A percentile compares a stretch with the other conserved stretches of the same genome.
These are phyloP conservation scores for Ophion ventricosus DNA, from an alignment of 2,888 invertebrate genomes.

Conservation along the genomic window DNA sequence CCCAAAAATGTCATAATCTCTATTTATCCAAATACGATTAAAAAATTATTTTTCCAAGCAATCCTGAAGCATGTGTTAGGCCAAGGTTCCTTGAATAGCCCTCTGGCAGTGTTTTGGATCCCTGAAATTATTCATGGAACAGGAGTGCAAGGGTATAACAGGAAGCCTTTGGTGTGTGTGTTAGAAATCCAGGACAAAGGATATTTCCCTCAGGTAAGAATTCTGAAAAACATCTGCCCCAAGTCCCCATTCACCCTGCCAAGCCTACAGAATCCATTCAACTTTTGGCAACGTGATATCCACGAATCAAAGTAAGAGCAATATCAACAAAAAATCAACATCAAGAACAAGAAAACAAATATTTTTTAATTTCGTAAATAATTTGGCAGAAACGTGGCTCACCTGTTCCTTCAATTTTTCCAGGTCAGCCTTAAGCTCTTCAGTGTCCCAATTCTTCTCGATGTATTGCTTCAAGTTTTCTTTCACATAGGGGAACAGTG, in stretches of 20 bases:
- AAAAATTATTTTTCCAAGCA: not conserved
- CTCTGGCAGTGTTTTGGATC: slow-evolving; percentile 11
- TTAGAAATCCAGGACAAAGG: slow-evolving; percentile 74
- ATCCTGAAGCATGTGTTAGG: not conserved
- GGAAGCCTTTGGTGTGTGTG: slow-evolving; percentile 46
- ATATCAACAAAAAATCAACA: slow-evolving; percentile 1
- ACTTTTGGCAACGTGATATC: slow-evolving; percentile 21
- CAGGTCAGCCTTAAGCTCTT: slow-evolving; percentile 88
- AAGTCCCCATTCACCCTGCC: slow-evolving; percentile 50
- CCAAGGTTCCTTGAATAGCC: not conserved
- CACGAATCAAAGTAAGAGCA: not conserved
- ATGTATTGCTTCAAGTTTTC: slow-evolving; percentile 90
- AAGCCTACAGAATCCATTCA: slow-evolving; percentile 24
- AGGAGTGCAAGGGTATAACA: slow-evolving; percentile 36
- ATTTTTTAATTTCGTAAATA: not conserved
- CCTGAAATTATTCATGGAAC: slow-evolving; percentile 63
- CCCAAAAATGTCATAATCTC: not conserved
- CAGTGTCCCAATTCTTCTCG: slow-evolving; percentile 88
- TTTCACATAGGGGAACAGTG: slow-evolving; percentile 90
- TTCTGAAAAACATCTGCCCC: slow-evolving; percentile 73
- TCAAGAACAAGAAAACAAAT: not conserved
- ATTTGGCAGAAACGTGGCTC: slow-evolving; percentile 66
- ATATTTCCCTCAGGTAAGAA: slow-evolving; percentile 75
- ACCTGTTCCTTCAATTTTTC: slow-evolving; percentile 87
- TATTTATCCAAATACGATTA: not conserved